Conservation (phyloP, 2,797 vertebrate species). For the Propithecus perrieri region DNA sequence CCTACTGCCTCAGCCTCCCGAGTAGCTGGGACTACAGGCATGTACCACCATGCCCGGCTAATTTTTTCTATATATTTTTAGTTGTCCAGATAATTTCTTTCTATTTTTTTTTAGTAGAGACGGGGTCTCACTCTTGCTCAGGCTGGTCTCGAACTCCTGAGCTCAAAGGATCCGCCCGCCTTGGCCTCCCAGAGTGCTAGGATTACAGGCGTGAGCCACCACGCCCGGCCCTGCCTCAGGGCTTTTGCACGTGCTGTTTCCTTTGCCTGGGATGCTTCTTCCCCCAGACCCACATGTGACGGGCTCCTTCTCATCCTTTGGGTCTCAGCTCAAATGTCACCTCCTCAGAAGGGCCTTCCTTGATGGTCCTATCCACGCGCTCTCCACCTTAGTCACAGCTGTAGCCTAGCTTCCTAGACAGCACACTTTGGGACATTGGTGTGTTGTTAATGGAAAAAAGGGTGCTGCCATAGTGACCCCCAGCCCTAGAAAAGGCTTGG, state of each 20-base stretch:
- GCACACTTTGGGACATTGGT: neutral
- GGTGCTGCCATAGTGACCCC: neutral
- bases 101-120: too few relatives aligned
- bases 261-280: neutral
- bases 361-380: too few relatives aligned
- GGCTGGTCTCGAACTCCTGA: too few relatives aligned
- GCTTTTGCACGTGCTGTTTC: neutral
- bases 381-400: neutral
- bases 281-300: neutral
- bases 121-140: too few relatives aligned
- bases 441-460: neutral
- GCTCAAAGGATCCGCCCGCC: too few relatives aligned
- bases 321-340: neutral
- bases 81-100: too few relatives aligned
- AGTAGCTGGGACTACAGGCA: too few relatives aligned
- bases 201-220: too few relatives aligned
- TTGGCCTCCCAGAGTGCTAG: too few relatives aligned
- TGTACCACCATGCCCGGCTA: too few relatives aligned
- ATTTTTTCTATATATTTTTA: too few relatives aligned
- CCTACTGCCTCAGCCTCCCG: too few relatives aligned
- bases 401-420: neutral
- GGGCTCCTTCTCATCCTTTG: neutral
- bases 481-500: neutral
- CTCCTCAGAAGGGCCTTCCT: neutral
- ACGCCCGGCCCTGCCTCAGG: neutral